Base-by-base conservation (phyloP, 2,888 invertebrate species). In the Epirrhoe alternata region DNA sequence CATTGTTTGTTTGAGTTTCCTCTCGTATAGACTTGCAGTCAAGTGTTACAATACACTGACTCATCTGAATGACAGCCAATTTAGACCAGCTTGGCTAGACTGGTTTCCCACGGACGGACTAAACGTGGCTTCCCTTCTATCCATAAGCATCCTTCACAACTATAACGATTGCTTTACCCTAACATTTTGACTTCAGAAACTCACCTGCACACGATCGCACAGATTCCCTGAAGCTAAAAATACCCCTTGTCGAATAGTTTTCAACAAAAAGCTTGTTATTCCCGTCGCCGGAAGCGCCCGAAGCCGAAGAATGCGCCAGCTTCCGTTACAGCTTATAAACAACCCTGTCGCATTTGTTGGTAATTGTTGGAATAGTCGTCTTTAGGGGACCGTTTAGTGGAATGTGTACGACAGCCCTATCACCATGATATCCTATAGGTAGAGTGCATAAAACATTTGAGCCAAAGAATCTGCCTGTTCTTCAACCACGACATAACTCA, bases 251-350 rank as follows among this genome's bases (percentile, higher is more conserved):
- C 33, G 59, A 64, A 66, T 66, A 67, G 64, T 64, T 66, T 68
- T 66, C 70, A 69, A 73, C 73, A 72, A 72, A 74, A 74, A 72
- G 72, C 73, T 76, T 75, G 78, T 72, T 77, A 79, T 78, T 77
- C 80, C 76, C 72, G 68, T 54, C 67, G 72, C 71, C 81, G 83
- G 82, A 82, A 80, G 76, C 73, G 73, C 75, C 73, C 49, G 78
- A 80, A 81, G 81, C 77, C 83, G 69, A 52, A 66, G 80, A 83
- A 83, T 84, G 82, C 75, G 56, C 63, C 67, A 38, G 65, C 75
- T 81, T 84, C 84, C 84, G 82, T 67, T 71, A 70, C 72, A 60
- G 67, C 65, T 66, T 61, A 57, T 61, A 61, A 57, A 61, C 56
- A 64, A 51, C 60, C 42, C 30, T 50, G 50, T 16, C 17, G 45